Base-by-base conservation (phyloP, 92 coral and sea anemone genomes). In the Muricea muricata region DNA sequence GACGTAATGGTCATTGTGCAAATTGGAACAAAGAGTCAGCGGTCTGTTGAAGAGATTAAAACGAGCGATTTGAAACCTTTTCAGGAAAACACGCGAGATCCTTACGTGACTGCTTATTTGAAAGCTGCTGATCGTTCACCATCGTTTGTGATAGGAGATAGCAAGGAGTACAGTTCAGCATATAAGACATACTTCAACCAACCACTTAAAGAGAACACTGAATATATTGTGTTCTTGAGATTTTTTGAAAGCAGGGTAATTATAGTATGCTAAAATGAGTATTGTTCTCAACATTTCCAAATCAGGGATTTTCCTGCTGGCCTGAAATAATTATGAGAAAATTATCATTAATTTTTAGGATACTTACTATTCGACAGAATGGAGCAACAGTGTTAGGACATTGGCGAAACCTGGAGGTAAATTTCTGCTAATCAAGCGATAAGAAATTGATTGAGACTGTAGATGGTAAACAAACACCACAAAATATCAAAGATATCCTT, bases 91-190 rank as follows among this genome's bases (percentile, higher is more conserved):
- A 47, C 55, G n/a, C 55, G n/a, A 4, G 76, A 11, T 13, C 76
- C 76, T 4, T 69, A 69, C 23, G 23, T 69, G 10, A 20, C 76
- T 35, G 76, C 76, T 32, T n/a, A 11, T 32, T 69, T 69, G 4
- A 32, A 45, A 1, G n/a, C 28, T 14, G 37, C 1, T 24, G 48
- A 35, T 26, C 9, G 10, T 12, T 8, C n/a, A 7, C 8, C n/a
- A 29, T 10, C 0, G 20, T 69, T 69, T 13, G 7, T 24, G 20
- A n/a, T 35, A 12, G 50, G 48, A 10, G 21, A 69, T 69, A n/a
- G 28, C 4, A 35, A 35, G 23, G 23, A 24, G 7, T 69, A 69
- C 76, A 66, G 8, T 45, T 32, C 17, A 0, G 76, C 4, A 9
- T 14, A 32, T 8, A n/a, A 9, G 17, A 15, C 0, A 7, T 32